phyloP scores from a whole-genome alignment of 2,888 invertebrate species.

The Clivina fossor region DNA sequence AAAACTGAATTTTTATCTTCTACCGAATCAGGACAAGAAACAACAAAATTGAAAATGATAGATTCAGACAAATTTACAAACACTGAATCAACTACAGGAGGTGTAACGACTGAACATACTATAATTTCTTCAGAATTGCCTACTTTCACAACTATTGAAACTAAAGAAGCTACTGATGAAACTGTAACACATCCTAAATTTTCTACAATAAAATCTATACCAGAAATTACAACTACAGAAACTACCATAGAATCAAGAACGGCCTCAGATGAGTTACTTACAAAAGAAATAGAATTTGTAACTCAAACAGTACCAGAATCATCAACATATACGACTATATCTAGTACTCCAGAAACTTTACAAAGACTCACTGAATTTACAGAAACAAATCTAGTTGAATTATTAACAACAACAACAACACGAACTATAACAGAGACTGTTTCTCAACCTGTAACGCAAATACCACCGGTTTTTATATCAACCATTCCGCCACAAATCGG shows the following conservation, averaged over 20 bases:
- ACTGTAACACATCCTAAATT: too few species aligned
- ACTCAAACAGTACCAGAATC: background rate
- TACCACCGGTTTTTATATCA: slow-evolving; percentile 7
- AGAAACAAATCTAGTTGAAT: slow-evolving; percentile 37
- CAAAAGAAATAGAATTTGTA: slow-evolving; percentile 46
- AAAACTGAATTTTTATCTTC: too few species aligned
- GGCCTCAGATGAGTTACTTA: slow-evolving; percentile 53
- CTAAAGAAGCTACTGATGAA: too few species aligned
- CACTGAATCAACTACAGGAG: too few species aligned
- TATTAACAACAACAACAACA: slow-evolving; percentile 5
- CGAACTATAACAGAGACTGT: too few species aligned
- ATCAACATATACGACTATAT: slow-evolving; percentile 51
- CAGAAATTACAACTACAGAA: slow-evolving; percentile 14
- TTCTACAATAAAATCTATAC: too few species aligned
- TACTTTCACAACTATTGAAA: too few species aligned
- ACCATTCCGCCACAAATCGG: slow-evolving; percentile 23
- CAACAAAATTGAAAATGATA: too few species aligned
- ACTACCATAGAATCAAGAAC: slow-evolving; percentile 37
- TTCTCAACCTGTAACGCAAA: slow-evolving; percentile 1
- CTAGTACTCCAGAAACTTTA: slow-evolving; percentile 50
- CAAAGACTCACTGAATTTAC: slow-evolving; percentile 52
- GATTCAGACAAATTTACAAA: too few species aligned
- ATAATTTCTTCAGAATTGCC: too few species aligned
- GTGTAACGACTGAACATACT: too few species aligned
- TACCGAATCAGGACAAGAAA: too few species aligned